Evolutionary conservation across 1,140 invertebrate species (phyloP), one percentile per base, ranked within the genome.

Genomic region (Hypsibius dujardini): DNA sequence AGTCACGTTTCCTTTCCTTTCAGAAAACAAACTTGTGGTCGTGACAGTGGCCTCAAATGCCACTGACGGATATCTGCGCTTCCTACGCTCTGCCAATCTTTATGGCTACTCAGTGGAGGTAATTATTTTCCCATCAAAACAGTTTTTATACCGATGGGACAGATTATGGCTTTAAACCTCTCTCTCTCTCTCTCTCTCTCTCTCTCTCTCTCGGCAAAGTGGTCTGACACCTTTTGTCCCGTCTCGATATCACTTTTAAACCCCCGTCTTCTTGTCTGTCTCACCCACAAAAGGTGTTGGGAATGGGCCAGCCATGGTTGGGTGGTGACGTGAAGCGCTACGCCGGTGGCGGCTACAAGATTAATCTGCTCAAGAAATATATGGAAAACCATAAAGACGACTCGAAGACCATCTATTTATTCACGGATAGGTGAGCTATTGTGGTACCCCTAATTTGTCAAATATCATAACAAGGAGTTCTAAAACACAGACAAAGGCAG

Each of bases 11-110:
- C 28, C 28, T 28, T 74, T 72, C 67, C 72, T 74, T 73, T 75
- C 73, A 76, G 76, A 73, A 87, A 85, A 87, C 7, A 79, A 80
- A 77, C 80, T 89, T 40, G 74, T 88, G 46, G 83, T 92, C 1
- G 82, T 90, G 47, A 92, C 91, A 2, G 89, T 95, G n/a, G 92
- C 91, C 14, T 92, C 92, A 50, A 87, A 93, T 74, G 84, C 87
- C 75, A 98, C 88, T 1, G 91, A 98, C 86, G 95, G 94, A 1
- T 88, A 88, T 76, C 81, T 84, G 72, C 83, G 93, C 70, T 95
- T 88, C 77, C 77, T 90, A 47, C 81, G 87, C 70, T 94, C 94
- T 1, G 84, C 86, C 0, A 82, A 85, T 71, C 80, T 87, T 14
- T 88, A 92, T 81, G 84, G 83, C 59, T 85, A 93, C 70, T 81